Base-by-base conservation (phyloP, 1,140 invertebrate species). In the Drosophila tsacasi region DNA sequence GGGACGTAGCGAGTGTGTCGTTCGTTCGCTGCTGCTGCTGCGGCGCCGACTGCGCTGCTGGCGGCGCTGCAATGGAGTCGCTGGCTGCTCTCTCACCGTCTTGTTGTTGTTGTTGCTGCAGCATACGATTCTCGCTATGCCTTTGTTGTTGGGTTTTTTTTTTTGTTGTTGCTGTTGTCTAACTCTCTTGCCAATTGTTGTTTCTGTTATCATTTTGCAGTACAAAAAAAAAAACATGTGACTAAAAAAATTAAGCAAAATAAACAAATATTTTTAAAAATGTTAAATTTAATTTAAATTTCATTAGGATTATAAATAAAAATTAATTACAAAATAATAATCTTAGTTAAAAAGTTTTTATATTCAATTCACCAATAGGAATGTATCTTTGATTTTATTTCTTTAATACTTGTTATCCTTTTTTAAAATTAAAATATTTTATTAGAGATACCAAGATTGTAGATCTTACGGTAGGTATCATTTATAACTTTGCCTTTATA, bases 21-120 rank as follows among this genome's bases (percentile, higher is more conserved):
- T 25, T 57, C n/a, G 52, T 55, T 76, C 32, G 52, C 74, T 81
- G 74, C 63, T 64, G 83, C 75, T 85, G 66, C 52, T 72, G 65
- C 54, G 64, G 23, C 64, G 67, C 23, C 19, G 46, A 25, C 67
- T 68, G 64, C 67, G 49, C 67, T 68, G 67, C 67, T 44, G 15
- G 63, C 67, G 49, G 67, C 67, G 47, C 67, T 71, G 67, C 63
- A 71, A 71, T 71, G 67, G 67, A 71, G 64, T 71, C 67, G 66
- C 63, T 39, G 35, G 46, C 44, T 37, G 69, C 37, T 46, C 68
- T 50, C 37, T 35, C 69, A 47, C 58, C 50, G 75, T 21, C 30
- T 32, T 27, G 46, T 40, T 44, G 44, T 5, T 23, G 27, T 40
- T 44, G 44, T 6, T 23, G 74, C 54, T 37, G 52, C 52, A 44